Evolutionary conservation across 1,140 invertebrate genomes (phyloP), one percentile per base, ranked within the genome.

Genomic region (Eueides isabella): DNA sequence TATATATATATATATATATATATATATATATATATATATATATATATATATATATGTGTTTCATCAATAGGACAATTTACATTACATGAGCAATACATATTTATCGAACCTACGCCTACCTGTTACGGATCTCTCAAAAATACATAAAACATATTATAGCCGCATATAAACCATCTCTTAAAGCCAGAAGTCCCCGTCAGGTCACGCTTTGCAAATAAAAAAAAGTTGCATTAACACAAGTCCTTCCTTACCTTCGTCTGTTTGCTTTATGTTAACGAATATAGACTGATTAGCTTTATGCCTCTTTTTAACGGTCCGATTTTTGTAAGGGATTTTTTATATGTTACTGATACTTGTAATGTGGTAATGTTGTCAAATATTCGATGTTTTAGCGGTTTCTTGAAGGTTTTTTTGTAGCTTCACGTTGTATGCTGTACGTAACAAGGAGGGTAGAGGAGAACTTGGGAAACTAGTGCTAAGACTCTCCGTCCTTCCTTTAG

Each of bases 151-250:
- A 29, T 30, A 65, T 44, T 69, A 38, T 26, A 66, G 29, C 65
- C 55, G 7, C 80, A 88, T 90, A 83, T 89, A 80, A 87, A 30
- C 85, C 82, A 2, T 69, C 61, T 75, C 48, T 55, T 55, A 67
- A 55, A 76, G 64, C 85, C 84, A 82, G 85, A 83, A 85, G 86
- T 83, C 82, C 74, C 69, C 77, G 76, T 77, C 79, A 75, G 83
- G 88, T 90, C 88, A 90, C 88, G 86, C 81, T 79, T 78, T 76
- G 76, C 78, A 79, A 81, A 78, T 81, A 75, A 83, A 80, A 84
- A 85, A 81, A 79, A 78, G 79, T 83, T 44, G 64, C 75, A 81
- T 83, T 79, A 82, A 80, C 83, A 84, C 83, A 85, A 82, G 78
- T 84, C 81, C 41, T 44, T 19, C 41, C 41, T 79, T 80, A 80